phyloP scores from a whole-genome alignment of 2,888 invertebrate genomes.

The Lochmaea capreae region DNA sequence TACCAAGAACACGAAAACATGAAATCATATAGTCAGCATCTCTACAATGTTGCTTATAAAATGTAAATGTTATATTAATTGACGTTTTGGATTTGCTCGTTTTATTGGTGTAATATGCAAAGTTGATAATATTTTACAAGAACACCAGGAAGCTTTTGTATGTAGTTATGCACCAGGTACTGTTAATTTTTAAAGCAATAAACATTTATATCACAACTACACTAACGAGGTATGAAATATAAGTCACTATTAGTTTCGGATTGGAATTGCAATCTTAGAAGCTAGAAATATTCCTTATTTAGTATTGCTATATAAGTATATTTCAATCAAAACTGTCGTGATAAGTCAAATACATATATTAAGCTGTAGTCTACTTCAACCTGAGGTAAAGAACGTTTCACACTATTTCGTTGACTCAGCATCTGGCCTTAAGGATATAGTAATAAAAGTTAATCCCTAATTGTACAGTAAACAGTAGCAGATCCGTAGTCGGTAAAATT shows the following conservation, averaged over 20 bases:
- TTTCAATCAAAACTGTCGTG: too few relatives aligned
- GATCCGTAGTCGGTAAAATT: too few relatives aligned
- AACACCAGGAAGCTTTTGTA: slow-evolving; percentile 3
- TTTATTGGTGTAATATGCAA: slow-evolving; percentile 3
- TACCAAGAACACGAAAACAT: neutral
- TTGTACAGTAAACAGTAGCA: too few relatives aligned
- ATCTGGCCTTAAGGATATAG: too few relatives aligned
- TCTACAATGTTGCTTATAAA: neutral
- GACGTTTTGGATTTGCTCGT: neutral
- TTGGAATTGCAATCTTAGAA: too few relatives aligned
- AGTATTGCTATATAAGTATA: too few relatives aligned
- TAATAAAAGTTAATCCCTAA: too few relatives aligned
- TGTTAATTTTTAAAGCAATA: neutral
- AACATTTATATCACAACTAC: neutral
- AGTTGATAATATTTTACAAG: neutral
- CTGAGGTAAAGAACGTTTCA: too few relatives aligned
- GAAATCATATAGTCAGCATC: neutral
- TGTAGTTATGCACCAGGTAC: neutral
- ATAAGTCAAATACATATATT: too few relatives aligned
- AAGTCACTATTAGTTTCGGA: neutral
- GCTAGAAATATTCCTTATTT: too few relatives aligned
- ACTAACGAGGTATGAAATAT: neutral
- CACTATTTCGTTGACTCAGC: too few relatives aligned
- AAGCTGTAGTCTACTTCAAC: too few relatives aligned
- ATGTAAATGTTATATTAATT: neutral